Evolutionary conservation across 2,797 vertebrate species (phyloP), one percentile per base, ranked within the genome.

Genomic region (Catharus ustulatus): DNA sequence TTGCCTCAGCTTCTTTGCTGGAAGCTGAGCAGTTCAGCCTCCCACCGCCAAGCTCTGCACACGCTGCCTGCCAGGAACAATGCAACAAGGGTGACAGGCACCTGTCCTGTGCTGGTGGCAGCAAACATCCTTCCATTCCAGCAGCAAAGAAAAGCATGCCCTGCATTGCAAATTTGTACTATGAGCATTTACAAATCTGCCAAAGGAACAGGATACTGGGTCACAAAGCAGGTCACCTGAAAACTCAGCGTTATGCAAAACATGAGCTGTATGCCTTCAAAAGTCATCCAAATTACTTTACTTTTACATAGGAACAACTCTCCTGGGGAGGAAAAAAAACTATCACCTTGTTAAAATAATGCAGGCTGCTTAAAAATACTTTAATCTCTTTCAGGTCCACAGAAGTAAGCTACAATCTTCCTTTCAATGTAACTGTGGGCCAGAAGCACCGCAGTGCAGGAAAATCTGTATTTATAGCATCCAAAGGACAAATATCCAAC

Each of bases 171-270:
- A n/a, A 74, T 87, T 11, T 62, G 72, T 77, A 15, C 49, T 54
- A 64, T 0, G 8, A 93, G 69, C 84, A 21, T 51, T 79, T 76
- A 93, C 68, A 92, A 89, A 88, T 75, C 63, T 96, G 76, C 64
- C 82, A 85, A 79, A 82, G 59, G 92, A 95, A 89, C 7, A 0
- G 55, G 48, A 95, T 88, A 92, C 62, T 63, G 87, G 96, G 96
- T 96, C 95, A 96, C 90, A 94, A 93, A 89, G 64, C 83, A 81
- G 94, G 96, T 94, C 94, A 96, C 86, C 82, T 94, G 95, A 96
- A 97, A 96, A 96, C 91, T 96, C 96, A 95, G 96, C 72, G 1
- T 95, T 97, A 97, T 94, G 94, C 95, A 97, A 97, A 97, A 95
- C 66, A 77, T 8, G 11, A 94, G 90, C 79, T 1, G 3, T 55